Evolutionary conservation across 2,888 invertebrate species (phyloP), one percentile per base, ranked within the genome.

Genomic region (Drosophila subquinaria): DNA sequence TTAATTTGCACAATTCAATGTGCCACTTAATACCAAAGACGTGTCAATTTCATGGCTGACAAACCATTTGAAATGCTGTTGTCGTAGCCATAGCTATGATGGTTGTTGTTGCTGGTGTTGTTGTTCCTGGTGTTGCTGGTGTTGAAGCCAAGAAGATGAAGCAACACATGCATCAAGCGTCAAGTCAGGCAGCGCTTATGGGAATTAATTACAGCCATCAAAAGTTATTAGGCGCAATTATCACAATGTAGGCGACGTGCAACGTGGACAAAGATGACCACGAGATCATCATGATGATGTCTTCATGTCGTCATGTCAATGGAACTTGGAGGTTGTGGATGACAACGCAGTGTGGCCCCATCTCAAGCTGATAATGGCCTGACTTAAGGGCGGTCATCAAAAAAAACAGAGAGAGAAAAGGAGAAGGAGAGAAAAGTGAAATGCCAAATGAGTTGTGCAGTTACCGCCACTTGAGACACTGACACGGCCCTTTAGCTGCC

Each of bases 161-260:
- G 45, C 45, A 45, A 65, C 43, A 61, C 66, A 74, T 81, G 77
- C 79, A 77, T 68, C 74, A 65, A 66, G 62, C 59, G 35, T 20
- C 27, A n/a, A 56, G 35, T 20, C 27, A n/a, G 59, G 17, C 71
- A 74, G 55, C 76, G 79, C 79, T 89, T 82, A 79, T 78, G 90
- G 83, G 83, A 89, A 88, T 88, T 88, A 88, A 88, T 88, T 88
- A 81, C 83, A 73, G 78, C 83, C 86, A 89, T 88, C 88, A 88
- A 86, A 89, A 88, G 90, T 89, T 88, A 88, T 88, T 89, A 88
- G 88, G 78, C 81, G 74, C 87, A 88, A 89, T 88, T 88, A 88
- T 88, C 89, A 76, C 88, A 81, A 76, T 85, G 83, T 63, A 52
- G 86, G 76, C 79, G 79, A 79, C 76, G 81, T 71, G 76, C 69